Evolutionary conservation across 1,140 invertebrate genomes (phyloP), one percentile per base, ranked within the genome.

Genomic region (Nomia melanderi): DNA sequence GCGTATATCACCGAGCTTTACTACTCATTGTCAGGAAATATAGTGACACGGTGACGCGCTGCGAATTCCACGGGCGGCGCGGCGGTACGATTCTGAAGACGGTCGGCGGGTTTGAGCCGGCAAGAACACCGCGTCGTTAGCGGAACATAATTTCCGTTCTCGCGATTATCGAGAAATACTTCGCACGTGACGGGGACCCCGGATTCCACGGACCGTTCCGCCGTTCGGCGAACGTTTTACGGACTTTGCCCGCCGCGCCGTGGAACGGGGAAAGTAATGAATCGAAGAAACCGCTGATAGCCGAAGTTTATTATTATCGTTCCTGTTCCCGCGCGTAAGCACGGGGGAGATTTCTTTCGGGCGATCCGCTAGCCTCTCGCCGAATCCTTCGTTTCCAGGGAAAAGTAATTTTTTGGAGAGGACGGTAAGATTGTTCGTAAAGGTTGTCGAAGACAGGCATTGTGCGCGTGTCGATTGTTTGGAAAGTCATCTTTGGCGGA

Each of bases 21-120:
- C 79, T 84, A 81, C 82, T 84, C 83, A 84, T 84, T 84, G 83
- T 84, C 79, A 69, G 70, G 59, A 84, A 84, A 81, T 81, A 81
- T 81, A 77, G 81, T 71, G 75, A 59, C 72, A 50, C 39, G 70
- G 78, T 83, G 81, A 83, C 81, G 64, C 44, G 77, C 66, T 31
- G 64, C 76, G 60, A 82, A 83, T 82, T 82, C 75, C 82, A 47
- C 60, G 60, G 25, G 60, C 79, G 36, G 73, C 79, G 47, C 12
- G 53, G 41, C 53, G 65, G 66, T 53, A 41, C 77, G 57, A 44
- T 47, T 64, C 67, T n/a, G 64, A 81, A n/a, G 65, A 78, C 59
- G 67, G 71, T 66, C 47, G 50, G 17, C 33, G 33, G 54, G 23
- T 23, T 20, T 29, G 11, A 50, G 8, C 29, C 25, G 23, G 53